These are phyloP conservation scores for Paramisgurnus dabryanus DNA, from an alignment of 2,113 vertebrate genomes.

Conservation along the genomic window DNA sequence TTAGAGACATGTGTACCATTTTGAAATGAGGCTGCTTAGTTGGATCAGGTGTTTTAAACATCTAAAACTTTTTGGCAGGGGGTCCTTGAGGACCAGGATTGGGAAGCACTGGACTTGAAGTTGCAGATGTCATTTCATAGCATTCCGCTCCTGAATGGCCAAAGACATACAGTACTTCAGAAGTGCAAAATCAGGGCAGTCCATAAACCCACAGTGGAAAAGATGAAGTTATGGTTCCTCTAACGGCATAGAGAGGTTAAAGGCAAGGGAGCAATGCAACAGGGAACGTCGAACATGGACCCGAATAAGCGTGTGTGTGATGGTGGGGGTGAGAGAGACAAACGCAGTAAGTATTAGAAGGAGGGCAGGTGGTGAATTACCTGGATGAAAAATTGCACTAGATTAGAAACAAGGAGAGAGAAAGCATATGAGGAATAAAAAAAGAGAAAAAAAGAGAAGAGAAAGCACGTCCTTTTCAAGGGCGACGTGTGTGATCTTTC, in stretches of 20 bases:
- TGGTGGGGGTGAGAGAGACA: slow-evolving; percentile 42
- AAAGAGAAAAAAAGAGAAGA: slow-evolving; percentile 52
- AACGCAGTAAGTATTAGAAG: neutral
- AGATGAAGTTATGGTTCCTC: slow-evolving; percentile 22
- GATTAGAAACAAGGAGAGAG: slow-evolving; percentile 54
- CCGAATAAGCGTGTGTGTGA: slow-evolving; percentile 18
- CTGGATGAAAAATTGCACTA: slow-evolving; percentile 58
- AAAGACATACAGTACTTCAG: neutral
- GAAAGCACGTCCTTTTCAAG: slow-evolving; percentile 16
- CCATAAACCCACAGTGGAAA: neutral
- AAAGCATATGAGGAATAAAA: slow-evolving; percentile 46
- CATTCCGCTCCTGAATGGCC: neutral
- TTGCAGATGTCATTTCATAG: neutral
- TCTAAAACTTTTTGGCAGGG: too few species aligned
- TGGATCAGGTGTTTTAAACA: too few species aligned
- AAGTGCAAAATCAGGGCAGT: slow-evolving; percentile 12
- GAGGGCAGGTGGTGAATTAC: slow-evolving; percentile 53
- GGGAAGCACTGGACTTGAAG: neutral
- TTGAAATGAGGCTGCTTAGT: too few species aligned
- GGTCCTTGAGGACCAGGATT: too few species aligned
- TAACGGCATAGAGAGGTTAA: neutral
- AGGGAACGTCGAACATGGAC: slow-evolving; percentile 15
- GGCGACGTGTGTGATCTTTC: slow-evolving; percentile 50
- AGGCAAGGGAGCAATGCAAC: slow-evolving; percentile 20
- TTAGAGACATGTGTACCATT: too few species aligned